Evolutionary conservation across 2,888 invertebrate species (phyloP).

Genomic region (Hypomecis atomaria): DNA sequence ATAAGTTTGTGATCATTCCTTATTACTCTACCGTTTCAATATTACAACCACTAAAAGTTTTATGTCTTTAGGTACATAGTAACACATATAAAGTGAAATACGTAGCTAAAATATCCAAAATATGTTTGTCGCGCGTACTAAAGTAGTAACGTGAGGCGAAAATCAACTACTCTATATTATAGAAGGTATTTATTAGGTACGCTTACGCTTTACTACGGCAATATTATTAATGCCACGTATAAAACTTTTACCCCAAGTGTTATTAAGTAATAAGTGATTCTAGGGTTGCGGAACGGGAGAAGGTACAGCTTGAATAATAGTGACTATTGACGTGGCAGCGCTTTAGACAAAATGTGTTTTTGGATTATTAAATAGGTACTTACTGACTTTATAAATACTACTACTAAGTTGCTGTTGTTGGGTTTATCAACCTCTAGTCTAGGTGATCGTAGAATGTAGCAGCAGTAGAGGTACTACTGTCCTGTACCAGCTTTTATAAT

Average conservation of each 20-base stretch:
- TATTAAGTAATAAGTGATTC: conserved; percentile 47
- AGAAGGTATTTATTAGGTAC: conserved; percentile 6
- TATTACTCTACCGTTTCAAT: no score
- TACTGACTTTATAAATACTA: no score
- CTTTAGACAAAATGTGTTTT: no score
- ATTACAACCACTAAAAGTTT: not conserved
- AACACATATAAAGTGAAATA: not conserved
- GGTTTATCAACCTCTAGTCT: no score
- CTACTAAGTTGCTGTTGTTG: no score
- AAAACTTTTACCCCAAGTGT: conserved; percentile 43
- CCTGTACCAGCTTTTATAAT: no score
- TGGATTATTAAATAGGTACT: no score
- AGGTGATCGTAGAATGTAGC: no score
- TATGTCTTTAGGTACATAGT: not conserved
- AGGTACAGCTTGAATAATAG: conserved; percentile 13
- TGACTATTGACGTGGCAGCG: not conserved
- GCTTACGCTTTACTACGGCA: conserved; percentile 19
- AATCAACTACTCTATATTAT: conserved; percentile 6
- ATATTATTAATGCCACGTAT: conserved; percentile 36
- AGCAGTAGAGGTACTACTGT: no score
- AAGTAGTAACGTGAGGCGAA: conserved; percentile 8
- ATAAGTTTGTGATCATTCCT: no score
- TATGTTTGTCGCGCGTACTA: conserved; percentile 1
- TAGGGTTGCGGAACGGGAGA: conserved; percentile 35
- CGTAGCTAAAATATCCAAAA: conserved; percentile 4